Base-by-base conservation (phyloP, 1,140 invertebrate species). In the Bombus haemorrhoidalis region DNA sequence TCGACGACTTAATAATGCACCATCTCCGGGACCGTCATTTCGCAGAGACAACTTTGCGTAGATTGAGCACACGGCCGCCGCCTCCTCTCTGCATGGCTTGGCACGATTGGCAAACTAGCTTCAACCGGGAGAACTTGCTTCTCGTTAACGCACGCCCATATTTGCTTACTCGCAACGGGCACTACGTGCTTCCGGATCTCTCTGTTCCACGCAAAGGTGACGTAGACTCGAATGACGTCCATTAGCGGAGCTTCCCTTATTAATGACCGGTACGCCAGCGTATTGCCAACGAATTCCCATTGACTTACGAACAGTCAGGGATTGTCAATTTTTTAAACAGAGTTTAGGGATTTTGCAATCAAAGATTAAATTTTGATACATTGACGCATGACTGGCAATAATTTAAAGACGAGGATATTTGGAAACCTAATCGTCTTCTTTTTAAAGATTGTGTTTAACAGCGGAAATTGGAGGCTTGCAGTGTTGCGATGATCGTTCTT, bases 1-100 rank as follows among this genome's bases (percentile, higher is more conserved):
- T 71, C 41, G 64, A 39, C 41, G 71, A 88, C 84, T 86, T 90
- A 88, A 88, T 90, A 90, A 91, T 91, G 79, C 71, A 83, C n/a
- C 76, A 83, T 86, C 69, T 72, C 43, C 75, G 86, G 84, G 81
- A 86, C 75, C 78, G 73, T 87, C 75, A 87, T 87, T 89, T 81
- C 73, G 71, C 47, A 71, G 68, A 68, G 74, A 87, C 76, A 87
- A 87, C 77, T 90, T 89, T 73, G 85, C 79, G 89, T 86, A 80
- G 85, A 64, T 80, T 80, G 82, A 89, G 71, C 62, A 79, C 37
- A 53, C 39, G 37, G 64, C 43, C 59, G 34, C 34, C 72, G 4
- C 12, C n/a, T 5, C 47, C 39, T n/a, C 80, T 32, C 72, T 28
- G 53, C 43, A 43, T 57, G 43, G 73, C 57, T 13, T 28, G 69